Evolutionary conservation across 1,140 invertebrate species (phyloP), one percentile per base, ranked within the genome.

Genomic region (Lucilia sericata): DNA sequence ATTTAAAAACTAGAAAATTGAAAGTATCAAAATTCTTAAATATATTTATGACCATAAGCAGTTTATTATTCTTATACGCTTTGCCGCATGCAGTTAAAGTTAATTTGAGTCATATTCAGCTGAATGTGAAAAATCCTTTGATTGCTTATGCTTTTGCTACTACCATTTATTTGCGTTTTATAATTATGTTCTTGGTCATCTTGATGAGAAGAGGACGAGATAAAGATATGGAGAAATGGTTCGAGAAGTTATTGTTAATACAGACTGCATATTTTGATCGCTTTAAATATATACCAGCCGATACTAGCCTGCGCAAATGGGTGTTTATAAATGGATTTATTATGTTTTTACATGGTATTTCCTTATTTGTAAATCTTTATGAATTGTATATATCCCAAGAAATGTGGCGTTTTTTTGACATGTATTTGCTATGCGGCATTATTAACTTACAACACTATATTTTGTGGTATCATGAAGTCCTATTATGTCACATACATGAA

Each of bases 261-360:
- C 76, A 80, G 19, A 12, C n/a, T 2, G n/a, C 42, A 9, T 80
- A 80, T 49, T 80, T 49, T 21, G 42, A 80, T 80, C n/a, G 76
- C 25, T 25, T 80, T 25, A 17, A 9, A 12, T 13, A 51, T 51
- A 21, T 80, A 80, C 76, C 42, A 8, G n/a, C n/a, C 9, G 47
- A 49, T 21, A 49, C 42, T 12, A 21, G 19, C 3, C 42, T 49
- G 21, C 36, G 76, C 0, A 80, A 80, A 14, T 80, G 76, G 76
- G 21, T 80, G 42, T 19, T 13, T 19, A 5, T 80, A 2, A 80
- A 13, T 80, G 12, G 9, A 8, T 12, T 21, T 14, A 21, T 80
- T 5, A 49, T 49, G 47, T 13, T 49, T 21, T 10, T 80, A 0
- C 76, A 80, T 49, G 12, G n/a, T 14, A 3, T 4, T 9, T 51